Conservation (phyloP, 2,113 vertebrate genomes). For the Vicugna pacos region DNA sequence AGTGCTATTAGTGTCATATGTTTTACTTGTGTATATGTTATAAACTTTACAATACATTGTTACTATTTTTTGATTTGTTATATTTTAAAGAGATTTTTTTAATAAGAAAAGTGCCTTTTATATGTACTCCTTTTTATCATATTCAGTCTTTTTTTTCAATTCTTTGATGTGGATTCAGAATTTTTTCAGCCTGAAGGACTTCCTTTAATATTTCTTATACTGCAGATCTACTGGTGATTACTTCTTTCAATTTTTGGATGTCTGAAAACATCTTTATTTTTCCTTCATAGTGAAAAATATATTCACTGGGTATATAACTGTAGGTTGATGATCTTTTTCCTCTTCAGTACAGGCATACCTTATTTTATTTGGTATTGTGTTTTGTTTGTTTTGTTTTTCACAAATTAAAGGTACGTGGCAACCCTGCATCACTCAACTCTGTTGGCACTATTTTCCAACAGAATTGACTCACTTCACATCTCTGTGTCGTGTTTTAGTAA, state of each 20-base stretch:
- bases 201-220: neutral
- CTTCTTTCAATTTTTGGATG: neutral
- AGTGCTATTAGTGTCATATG: no score
- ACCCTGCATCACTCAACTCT: neutral
- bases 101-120: neutral
- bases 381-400: neutral
- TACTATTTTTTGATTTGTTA: neutral
- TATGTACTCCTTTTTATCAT: neutral
- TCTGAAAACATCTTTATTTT: conserved; percentile 11
- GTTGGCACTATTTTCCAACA: neutral
- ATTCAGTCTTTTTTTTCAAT: neutral
- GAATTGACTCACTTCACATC: neutral
- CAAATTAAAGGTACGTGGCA: neutral
- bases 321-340: neutral
- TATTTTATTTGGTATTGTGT: neutral
- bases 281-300: neutral
- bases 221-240: neutral
- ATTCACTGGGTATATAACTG: neutral
- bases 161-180: neutral
- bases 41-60: neutral
- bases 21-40: neutral
- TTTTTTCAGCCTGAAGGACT: neutral
- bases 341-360: neutral
- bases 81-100: neutral
- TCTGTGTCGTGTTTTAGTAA: neutral